These are phyloP conservation scores for Tipula vernalis DNA, from an alignment of 2,888 invertebrate species.

Conservation along the genomic window DNA sequence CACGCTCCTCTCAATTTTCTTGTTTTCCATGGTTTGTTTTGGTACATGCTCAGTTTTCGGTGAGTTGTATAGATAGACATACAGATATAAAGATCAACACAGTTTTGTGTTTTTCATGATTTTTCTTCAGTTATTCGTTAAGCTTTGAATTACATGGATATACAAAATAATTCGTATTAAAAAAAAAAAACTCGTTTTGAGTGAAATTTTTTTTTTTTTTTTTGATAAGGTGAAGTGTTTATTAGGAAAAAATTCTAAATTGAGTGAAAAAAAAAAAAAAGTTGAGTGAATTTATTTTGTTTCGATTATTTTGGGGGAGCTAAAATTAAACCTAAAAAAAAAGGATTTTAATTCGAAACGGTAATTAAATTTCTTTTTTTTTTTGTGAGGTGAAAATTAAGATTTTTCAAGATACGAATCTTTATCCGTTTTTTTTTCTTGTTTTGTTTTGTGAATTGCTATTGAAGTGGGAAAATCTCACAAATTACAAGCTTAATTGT, in stretches of 20 bases:
- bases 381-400: not conserved
- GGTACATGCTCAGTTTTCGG: not conserved
- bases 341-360: not conserved
- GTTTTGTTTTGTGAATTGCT: not conserved
- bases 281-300: not conserved
- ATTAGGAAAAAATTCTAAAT: not conserved
- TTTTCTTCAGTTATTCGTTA: not conserved
- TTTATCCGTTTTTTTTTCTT: no score
- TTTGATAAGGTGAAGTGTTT: not conserved
- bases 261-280: not conserved
- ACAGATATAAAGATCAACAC: not conserved
- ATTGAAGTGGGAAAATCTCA: no score
- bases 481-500: no score
- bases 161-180: not conserved
- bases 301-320: not conserved
- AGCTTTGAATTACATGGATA: not conserved
- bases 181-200: not conserved
- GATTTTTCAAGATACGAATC: not conserved
- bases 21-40: not conserved
- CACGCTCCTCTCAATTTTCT: not conserved
- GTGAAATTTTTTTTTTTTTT: not conserved
- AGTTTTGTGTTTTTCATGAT: not conserved
- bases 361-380: not conserved
- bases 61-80: not conserved
- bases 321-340: not conserved